Evolutionary conservation across 1,140 invertebrate genomes (phyloP).

Genomic region (Calliphora vicina): DNA sequence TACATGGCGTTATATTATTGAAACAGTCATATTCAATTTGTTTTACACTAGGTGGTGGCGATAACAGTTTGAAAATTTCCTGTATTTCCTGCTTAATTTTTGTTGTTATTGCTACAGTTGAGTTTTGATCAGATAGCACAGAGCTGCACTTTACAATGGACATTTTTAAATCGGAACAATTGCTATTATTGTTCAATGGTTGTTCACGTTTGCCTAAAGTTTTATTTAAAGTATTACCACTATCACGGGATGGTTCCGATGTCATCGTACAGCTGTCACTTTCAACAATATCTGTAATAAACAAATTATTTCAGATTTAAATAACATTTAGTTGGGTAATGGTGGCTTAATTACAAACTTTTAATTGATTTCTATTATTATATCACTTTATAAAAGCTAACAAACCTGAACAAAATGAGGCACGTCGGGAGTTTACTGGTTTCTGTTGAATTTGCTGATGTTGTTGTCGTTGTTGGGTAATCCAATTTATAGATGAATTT

Average conservation of each 20-base stretch:
- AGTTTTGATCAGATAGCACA: background rate
- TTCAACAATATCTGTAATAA: slow-evolving; percentile 42
- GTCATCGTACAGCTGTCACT: slow-evolving; percentile 56
- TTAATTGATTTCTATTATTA: too few relatives aligned
- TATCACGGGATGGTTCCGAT: slow-evolving; percentile 54
- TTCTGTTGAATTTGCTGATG: slow-evolving; percentile 23
- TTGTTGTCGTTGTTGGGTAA: slow-evolving; percentile 28
- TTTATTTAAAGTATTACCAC: slow-evolving; percentile 41
- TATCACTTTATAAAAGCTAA: too few relatives aligned
- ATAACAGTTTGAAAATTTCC: slow-evolving; percentile 28
- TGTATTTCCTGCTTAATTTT: slow-evolving; percentile 17
- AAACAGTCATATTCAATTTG: slow-evolving; percentile 38
- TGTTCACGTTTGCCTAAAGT: slow-evolving; percentile 38
- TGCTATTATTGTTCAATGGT: slow-evolving; percentile 54
- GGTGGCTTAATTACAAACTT: too few relatives aligned
- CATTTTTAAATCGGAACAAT: slow-evolving; percentile 35
- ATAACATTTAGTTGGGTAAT: background rate
- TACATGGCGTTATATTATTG: slow-evolving; percentile 49
- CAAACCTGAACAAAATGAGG: slow-evolving; percentile 56
- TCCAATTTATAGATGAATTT: slow-evolving; percentile 30
- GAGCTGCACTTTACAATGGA: background rate
- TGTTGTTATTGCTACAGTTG: background rate
- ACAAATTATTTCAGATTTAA: background rate
- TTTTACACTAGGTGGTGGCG: background rate
- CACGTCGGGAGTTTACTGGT: slow-evolving; percentile 43